Evolutionary conservation across 1,140 invertebrate species (phyloP).

Genomic region (Aphis craccivora): DNA sequence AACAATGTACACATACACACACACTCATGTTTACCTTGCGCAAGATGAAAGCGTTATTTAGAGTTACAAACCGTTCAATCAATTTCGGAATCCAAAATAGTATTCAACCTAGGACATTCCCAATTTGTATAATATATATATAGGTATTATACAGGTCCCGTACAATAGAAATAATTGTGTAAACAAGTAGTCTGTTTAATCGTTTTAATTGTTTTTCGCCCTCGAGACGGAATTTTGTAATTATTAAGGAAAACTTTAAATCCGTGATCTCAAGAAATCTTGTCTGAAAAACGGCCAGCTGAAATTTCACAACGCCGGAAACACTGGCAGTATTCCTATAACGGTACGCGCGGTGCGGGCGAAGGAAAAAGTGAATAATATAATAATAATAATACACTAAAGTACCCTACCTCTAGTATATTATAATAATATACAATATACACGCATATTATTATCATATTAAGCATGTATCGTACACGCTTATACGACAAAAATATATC

Average conservation of each 20-base stretch:
- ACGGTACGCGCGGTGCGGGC: background rate
- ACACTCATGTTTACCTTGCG: background rate
- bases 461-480: background rate
- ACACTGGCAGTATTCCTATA: background rate
- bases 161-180: constrained; percentile 8
- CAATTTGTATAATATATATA: background rate
- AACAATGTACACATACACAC: background rate
- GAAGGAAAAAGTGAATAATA: background rate
- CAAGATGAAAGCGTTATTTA: background rate
- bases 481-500: constrained; percentile 1
- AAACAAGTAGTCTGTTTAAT: background rate
- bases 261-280: background rate
- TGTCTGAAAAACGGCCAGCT: background rate
- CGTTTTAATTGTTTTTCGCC: background rate
- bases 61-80: background rate
- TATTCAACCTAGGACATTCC: background rate
- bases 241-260: constrained; percentile 9
- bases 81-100: constrained; percentile 3
- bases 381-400: constrained; percentile 18
- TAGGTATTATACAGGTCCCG: background rate
- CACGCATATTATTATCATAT: constrained; percentile 8
- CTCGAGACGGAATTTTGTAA: constrained; percentile 10
- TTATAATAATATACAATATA: constrained; percentile 17
- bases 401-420: background rate
- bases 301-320: background rate